A percentile compares a stretch with the other conserved stretches of the same genome.
phyloP scores from a whole-genome alignment of 2,888 invertebrate species.

The Lasius fuliginosus region DNA sequence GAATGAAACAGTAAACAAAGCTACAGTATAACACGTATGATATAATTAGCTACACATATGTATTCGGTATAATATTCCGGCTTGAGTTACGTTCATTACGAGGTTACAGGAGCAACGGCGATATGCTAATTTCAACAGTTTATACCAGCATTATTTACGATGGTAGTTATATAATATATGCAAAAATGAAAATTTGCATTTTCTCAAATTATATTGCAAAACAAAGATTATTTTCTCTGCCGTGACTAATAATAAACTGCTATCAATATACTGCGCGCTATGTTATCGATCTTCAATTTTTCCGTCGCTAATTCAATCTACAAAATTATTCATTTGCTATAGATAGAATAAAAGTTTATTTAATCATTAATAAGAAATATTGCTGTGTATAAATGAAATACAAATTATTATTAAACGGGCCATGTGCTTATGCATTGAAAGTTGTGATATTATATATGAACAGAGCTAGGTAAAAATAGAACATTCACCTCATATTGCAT shows the following conservation, averaged over 20 bases:
- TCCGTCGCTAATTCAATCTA: conserved; percentile 7
- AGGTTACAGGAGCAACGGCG: conserved; percentile 45
- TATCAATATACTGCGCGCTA: not conserved
- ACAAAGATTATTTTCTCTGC: conserved; percentile 10
- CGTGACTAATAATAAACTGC: conserved; percentile 2
- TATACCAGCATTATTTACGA: conserved; percentile 44
- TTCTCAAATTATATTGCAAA: conserved; percentile 31
- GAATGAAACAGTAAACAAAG: conserved; percentile 19
- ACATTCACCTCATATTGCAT: not conserved
- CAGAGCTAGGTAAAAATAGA: conserved; percentile 39
- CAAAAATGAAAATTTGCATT: conserved; percentile 14
- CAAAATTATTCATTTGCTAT: conserved; percentile 24
- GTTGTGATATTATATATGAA: not conserved
- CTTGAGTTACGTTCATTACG: conserved; percentile 46
- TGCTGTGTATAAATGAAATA: conserved; percentile 28
- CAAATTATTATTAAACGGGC: not conserved
- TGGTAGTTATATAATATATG: conserved; percentile 6
- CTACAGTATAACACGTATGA: conserved; percentile 26
- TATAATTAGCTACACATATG: conserved; percentile 43
- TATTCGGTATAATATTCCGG: conserved; percentile 36
- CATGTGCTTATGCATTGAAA: conserved; percentile 8
- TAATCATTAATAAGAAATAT: conserved; percentile 21
- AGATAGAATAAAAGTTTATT: not conserved
- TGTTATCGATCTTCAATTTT: conserved; percentile 34
- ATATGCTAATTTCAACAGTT: conserved; percentile 46